Conservation (phyloP, 1,140 invertebrate species). For the Cecropterus lyciades region DNA sequence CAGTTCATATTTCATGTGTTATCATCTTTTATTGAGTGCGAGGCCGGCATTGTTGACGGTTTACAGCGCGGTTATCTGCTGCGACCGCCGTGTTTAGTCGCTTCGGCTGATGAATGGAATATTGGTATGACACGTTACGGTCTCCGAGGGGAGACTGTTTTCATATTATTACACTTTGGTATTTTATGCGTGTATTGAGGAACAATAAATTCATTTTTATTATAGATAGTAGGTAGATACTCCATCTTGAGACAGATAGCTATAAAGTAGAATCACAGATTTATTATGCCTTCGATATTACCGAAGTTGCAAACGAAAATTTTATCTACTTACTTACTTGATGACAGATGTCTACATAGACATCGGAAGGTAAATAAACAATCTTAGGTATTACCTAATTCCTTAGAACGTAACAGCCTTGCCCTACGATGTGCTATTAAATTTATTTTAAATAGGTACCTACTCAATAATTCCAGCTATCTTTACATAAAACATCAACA, state of each 20-base stretch:
- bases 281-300: too few species aligned
- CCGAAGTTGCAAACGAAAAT: too few species aligned
- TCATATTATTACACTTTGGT: slow-evolving; percentile 39
- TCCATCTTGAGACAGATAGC: not conserved
- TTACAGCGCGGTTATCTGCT: slow-evolving; percentile 78
- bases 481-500: too few species aligned
- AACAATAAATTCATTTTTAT: slow-evolving; percentile 10
- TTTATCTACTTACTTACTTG: too few species aligned
- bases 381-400: too few species aligned
- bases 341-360: too few species aligned
- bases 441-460: too few species aligned
- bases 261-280: too few species aligned
- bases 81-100: slow-evolving; percentile 76
- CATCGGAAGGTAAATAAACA: too few species aligned
- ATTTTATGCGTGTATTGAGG: slow-evolving; percentile 24
- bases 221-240: not conserved
- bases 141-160: slow-evolving; percentile 46
- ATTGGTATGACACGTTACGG: slow-evolving; percentile 60
- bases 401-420: too few species aligned
- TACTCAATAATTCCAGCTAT: too few species aligned
- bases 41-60: slow-evolving; percentile 81
- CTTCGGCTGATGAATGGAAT: slow-evolving; percentile 76
- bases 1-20: slow-evolving; percentile 84
- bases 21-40: slow-evolving; percentile 84
- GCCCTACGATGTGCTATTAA: too few species aligned